These are phyloP conservation scores for Nycteola revayana DNA, from an alignment of 2,888 invertebrate genomes.

Conservation along the genomic window DNA sequence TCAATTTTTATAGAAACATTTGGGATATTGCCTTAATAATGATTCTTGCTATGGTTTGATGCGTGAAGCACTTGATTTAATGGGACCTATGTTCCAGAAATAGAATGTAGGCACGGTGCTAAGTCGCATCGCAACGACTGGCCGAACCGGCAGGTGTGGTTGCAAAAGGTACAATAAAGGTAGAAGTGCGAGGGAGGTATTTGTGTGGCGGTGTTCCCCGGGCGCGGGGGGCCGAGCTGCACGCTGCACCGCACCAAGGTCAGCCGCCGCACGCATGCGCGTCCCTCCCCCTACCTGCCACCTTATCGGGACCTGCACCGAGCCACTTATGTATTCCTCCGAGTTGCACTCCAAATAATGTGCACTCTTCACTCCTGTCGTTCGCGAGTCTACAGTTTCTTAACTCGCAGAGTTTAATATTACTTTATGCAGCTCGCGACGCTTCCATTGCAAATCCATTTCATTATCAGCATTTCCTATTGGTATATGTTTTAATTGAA, in stretches of 20 bases:
- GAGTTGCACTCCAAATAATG: conserved; percentile 55
- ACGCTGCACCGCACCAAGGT: conserved; percentile 79
- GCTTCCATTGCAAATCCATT: too few species aligned
- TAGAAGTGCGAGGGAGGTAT: conserved; percentile 46
- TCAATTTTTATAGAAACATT: conserved; percentile 19
- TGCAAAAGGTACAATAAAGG: conserved; percentile 45
- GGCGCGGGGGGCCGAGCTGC: conserved; percentile 51
- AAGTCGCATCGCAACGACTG: conserved; percentile 67
- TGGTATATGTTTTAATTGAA: too few species aligned
- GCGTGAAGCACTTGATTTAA: conserved; percentile 25
- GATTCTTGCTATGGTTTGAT: conserved; percentile 12
- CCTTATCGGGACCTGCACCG: conserved; percentile 50
- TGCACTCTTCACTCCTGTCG: conserved; percentile 28
- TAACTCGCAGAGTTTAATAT: conserved; percentile 8
- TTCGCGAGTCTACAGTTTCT: background rate
- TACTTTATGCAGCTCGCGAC: background rate
- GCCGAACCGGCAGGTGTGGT: conserved; percentile 74
- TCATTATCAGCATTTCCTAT: too few species aligned
- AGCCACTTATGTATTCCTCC: conserved; percentile 55
- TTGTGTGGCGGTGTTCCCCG: conserved; percentile 33
- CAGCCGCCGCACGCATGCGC: conserved; percentile 77
- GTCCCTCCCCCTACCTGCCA: conserved; percentile 37
- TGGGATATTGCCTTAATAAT: conserved; percentile 17
- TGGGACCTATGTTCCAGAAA: conserved; percentile 55
- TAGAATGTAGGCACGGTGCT: conserved; percentile 68